Evolutionary conservation across 2,888 invertebrate species (phyloP).

Genomic region (Cosmia pyralina): DNA sequence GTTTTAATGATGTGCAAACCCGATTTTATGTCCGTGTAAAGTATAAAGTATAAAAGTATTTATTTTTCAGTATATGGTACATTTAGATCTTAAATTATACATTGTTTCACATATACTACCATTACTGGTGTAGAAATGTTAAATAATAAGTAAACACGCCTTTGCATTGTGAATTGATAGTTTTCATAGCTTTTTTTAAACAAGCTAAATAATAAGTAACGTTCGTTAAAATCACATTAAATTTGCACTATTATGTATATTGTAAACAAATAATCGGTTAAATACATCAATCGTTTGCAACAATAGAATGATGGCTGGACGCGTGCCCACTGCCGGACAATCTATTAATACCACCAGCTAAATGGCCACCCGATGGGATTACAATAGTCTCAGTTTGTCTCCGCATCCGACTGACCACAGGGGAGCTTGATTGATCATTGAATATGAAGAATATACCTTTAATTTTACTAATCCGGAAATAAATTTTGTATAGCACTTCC

Average conservation of each 20-base stretch:
- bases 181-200: conserved; percentile 5
- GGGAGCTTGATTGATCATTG: conserved; percentile 82
- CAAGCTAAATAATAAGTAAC: conserved; percentile 53
- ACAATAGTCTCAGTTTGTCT: conserved; percentile 76
- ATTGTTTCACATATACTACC: no score
- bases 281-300: conserved; percentile 68
- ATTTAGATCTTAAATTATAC: no score
- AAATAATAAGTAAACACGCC: no score
- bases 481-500: conserved; percentile 49
- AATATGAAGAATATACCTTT: conserved; percentile 80
- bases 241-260: conserved; percentile 67
- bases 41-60: no score
- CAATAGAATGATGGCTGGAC: conserved; percentile 66
- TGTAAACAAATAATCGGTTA: conserved; percentile 72
- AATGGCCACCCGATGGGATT: conserved; percentile 74
- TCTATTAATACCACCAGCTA: conserved; percentile 68
- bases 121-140: no score
- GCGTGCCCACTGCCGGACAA: conserved; percentile 69
- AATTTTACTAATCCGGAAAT: conserved; percentile 77
- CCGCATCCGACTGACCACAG: conserved; percentile 77
- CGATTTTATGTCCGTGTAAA: background rate
- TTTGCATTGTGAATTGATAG: conserved; percentile 22
- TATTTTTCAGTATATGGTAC: no score
- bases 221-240: conserved; percentile 77
- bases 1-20: no score